Evolutionary conservation across 2,113 vertebrate species (phyloP).

Genomic region (Oreochromis aureus): DNA sequence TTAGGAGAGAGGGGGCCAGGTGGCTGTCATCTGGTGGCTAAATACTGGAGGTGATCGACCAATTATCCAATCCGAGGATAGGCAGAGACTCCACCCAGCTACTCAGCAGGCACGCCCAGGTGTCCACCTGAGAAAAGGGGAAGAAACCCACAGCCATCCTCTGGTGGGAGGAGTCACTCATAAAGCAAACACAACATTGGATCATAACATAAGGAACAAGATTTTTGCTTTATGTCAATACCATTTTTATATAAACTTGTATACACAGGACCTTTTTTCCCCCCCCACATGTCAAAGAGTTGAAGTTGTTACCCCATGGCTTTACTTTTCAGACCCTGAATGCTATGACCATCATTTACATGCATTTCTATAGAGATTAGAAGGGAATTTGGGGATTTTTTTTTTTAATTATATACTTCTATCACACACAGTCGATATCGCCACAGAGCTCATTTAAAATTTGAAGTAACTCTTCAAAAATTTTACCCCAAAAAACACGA

Average conservation of each 20-base stretch:
- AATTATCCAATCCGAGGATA: too few species aligned
- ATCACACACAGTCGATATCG: background rate
- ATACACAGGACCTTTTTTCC: background rate
- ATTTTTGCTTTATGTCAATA: background rate
- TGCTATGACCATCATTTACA: background rate
- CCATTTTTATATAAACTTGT: too few species aligned
- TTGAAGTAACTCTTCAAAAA: background rate
- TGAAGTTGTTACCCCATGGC: background rate
- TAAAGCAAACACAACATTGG: too few species aligned
- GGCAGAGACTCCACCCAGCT: too few species aligned
- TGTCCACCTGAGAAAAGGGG: too few species aligned
- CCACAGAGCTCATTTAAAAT: background rate
- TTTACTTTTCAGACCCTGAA: background rate
- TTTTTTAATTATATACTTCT: background rate
- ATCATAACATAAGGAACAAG: too few species aligned
- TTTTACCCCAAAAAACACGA: background rate
- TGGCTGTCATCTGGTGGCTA: too few species aligned
- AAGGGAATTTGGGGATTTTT: background rate
- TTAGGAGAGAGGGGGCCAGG: too few species aligned
- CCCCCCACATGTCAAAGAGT: rapidly evolving
- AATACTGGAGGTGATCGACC: too few species aligned
- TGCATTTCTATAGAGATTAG: background rate
- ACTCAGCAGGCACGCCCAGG: too few species aligned
- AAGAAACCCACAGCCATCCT: too few species aligned
- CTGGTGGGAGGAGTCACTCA: too few species aligned